Base-by-base conservation (phyloP, 2,888 invertebrate genomes). In the Sinopyrophorus schimmeli region DNA sequence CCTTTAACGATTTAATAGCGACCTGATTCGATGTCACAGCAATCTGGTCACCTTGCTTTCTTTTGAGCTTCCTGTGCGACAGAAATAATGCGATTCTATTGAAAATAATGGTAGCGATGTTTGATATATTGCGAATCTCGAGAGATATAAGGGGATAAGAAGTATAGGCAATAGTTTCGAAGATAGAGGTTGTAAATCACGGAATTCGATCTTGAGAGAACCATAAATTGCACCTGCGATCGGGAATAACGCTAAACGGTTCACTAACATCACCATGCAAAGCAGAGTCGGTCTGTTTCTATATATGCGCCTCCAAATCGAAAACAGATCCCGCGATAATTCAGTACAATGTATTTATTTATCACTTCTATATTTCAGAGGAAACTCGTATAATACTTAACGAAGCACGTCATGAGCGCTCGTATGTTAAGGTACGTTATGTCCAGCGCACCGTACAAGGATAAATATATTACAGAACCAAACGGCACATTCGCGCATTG, bases 151-250 rank as follows among this genome's bases (percentile, higher is more conserved):
- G 60, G 60, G 65, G 70, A 72, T 70, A 72, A 71, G 68, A 71
- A 69, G 68, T 69, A 69, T 69, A 68, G 70, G 70, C 72, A 69
- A 72, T 72, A 73, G 72, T 71, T 71, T 69, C 67, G 63, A 57
- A 70, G 71, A 73, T 73, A 70, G 71, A 63, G 64, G 67, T 63
- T 64, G 69, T 74, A 74, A 73, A 74, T 74, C 73, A 70, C 63
- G 61, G 65, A 70, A 71, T 72, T 71, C 72, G 72, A 73, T 73
- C 72, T 72, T 70, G 67, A 65, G 70, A 68, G 69, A 63, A 66
- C 69, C 70, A 74, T 74, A 74, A 73, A 74, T 73, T 68, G 71
- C 72, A 74, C 72, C 72, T 74, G 73, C 64, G 71, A 71, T 70
- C 69, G 67, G 58, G 66, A 66, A 64, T 65, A 67, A 65, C 64